Base-by-base conservation (phyloP, 2,888 invertebrate species). In the Andrena flavipes region DNA sequence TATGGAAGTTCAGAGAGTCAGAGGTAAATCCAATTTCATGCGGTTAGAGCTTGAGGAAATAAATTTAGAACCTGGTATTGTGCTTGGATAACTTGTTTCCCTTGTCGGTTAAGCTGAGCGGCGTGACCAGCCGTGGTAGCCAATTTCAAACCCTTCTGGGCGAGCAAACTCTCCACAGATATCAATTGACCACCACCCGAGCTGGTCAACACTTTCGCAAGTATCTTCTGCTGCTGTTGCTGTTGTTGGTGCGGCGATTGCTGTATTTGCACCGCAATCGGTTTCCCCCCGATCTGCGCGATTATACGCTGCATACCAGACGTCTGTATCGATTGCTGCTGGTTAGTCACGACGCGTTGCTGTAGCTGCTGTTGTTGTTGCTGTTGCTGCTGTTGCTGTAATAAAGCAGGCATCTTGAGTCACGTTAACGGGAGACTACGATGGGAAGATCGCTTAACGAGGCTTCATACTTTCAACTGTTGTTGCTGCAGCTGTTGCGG, bases 191-290 rank as follows among this genome's bases (percentile, higher is more conserved):
- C 94, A 2, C 95, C 95, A 7, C 95, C 95, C 3, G 97, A 96
- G 92, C 96, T 97, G 6, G 97, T 96, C 30, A 97, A 94, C 23
- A 97, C 95, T 92, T 97, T 97, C 0, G 97, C 97, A 54, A 97
- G 95, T 35, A 97, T 95, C 3, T 94, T 94, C 26, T 56, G 94
- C 80, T 94, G 94, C 49, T 94, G 94, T 33, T 93, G 92, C 82
- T 95, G 94, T 63, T 94, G 94, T 20, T 94, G 93, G 82, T 94
- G 93, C 2, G 94, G 93, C 4, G 93, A 92, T 78, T 95, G 95
- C 82, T 95, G 95, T 81, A 95, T 95, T 70, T 95, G 94, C 35
- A 95, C 93, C 16, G 95, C 94, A 3, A 94, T 93, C 0, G 94
- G 94, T 71, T 94, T 94, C 2, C 94, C 94, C 20, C 94, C 94